phyloP scores from a whole-genome alignment of 2,113 vertebrate species.

The Glaucidium brasilianum region DNA sequence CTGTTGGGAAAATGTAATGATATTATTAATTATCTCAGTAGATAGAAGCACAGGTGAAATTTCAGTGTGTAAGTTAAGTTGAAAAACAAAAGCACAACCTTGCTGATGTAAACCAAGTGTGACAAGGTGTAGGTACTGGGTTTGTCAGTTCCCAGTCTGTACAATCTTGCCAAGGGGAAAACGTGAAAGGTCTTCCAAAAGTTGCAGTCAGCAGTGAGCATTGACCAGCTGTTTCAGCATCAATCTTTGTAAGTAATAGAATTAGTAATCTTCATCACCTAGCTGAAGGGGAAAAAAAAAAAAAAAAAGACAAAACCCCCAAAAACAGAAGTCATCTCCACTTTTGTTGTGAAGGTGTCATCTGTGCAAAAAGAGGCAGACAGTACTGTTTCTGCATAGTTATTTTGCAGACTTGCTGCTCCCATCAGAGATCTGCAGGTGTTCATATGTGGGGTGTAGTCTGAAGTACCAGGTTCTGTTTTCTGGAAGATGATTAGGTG shows the following conservation, averaged over 20 bases:
- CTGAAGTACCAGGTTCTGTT: background rate
- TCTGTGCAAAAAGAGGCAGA: background rate
- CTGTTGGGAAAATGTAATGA: background rate
- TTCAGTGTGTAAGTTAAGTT: background rate
- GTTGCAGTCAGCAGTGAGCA: background rate
- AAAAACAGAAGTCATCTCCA: background rate
- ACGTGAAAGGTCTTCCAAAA: background rate
- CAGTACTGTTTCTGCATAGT: accelerated
- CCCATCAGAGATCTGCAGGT: background rate
- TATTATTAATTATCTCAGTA: background rate
- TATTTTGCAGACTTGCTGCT: background rate
- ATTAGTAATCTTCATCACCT: background rate
- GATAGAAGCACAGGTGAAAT: background rate
- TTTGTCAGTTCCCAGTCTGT: background rate
- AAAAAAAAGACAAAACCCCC: background rate
- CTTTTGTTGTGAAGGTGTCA: background rate
- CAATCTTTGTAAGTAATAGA: background rate
- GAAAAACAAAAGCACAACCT: background rate
- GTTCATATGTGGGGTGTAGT: background rate
- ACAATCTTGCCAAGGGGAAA: background rate
- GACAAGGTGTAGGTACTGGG: background rate
- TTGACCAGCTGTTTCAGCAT: background rate
- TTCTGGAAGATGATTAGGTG: background rate
- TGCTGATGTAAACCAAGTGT: background rate
- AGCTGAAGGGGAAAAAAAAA: no score